These are phyloP conservation scores for Campoletis sonorensis DNA, from an alignment of 1,140 invertebrate genomes.

Conservation along the genomic window DNA sequence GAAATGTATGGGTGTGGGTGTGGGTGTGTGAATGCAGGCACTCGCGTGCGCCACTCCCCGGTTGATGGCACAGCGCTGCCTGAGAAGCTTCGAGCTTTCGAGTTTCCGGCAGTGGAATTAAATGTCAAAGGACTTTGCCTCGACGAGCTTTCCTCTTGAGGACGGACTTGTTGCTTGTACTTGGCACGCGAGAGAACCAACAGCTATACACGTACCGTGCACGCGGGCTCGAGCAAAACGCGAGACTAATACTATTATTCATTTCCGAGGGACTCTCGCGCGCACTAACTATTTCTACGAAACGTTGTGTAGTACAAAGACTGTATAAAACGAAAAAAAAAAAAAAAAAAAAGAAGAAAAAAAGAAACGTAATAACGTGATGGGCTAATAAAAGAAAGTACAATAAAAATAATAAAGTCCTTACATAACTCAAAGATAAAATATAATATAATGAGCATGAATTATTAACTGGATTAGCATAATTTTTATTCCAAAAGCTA, in stretches of 20 bases:
- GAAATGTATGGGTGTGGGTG: background rate
- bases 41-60: conserved; percentile 11
- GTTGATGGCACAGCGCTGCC: background rate
- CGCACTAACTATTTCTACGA: background rate
- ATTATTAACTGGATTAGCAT: no score
- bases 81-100: conserved; percentile 32
- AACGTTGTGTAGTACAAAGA: background rate
- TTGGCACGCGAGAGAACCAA: conserved; percentile 7
- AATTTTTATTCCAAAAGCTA: no score
- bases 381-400: background rate
- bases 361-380: background rate
- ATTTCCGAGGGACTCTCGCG: conserved; percentile 13
- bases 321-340: no score
- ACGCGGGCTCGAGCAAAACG: conserved; percentile 7
- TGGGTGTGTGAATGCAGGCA: background rate
- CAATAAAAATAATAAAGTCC: no score
- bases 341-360: no score
- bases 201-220: background rate
- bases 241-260: conserved; percentile 23
- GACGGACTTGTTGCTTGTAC: conserved; percentile 40
- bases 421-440: no score
- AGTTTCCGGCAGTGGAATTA: conserved; percentile 29
- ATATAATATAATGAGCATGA: no score
- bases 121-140: conserved; percentile 41
- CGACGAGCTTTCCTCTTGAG: conserved; percentile 15